These are phyloP conservation scores for Geophilus truncorum DNA, from an alignment of 2,888 invertebrate genomes.

Conservation along the genomic window DNA sequence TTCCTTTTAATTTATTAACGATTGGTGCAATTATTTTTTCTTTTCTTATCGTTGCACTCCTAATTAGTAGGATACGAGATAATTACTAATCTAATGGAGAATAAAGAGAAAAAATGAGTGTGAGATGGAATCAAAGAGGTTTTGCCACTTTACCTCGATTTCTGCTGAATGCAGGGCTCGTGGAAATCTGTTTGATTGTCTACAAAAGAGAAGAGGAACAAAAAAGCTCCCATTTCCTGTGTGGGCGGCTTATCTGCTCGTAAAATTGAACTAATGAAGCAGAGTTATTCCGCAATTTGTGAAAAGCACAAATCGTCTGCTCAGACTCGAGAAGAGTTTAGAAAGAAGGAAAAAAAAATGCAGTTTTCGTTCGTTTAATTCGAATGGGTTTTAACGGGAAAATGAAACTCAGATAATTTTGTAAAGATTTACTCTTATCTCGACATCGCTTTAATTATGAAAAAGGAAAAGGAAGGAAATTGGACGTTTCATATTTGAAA, in stretches of 20 bases:
- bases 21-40: background rate
- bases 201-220: background rate
- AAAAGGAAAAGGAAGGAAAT: background rate
- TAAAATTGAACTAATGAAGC: constrained; percentile 29
- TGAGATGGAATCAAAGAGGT: background rate
- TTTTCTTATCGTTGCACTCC: background rate
- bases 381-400: background rate
- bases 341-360: background rate
- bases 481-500: too few species aligned
- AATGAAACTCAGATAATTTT: background rate
- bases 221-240: constrained; percentile 9
- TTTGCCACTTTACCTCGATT: background rate
- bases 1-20: background rate
- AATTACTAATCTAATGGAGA: background rate
- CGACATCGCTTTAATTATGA: too few species aligned
- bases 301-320: background rate
- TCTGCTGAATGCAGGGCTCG: background rate
- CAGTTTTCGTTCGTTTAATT: background rate
- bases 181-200: background rate
- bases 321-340: background rate
- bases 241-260: constrained; percentile 18
- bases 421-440: too few species aligned
- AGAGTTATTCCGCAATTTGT: background rate
- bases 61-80: constrained; percentile 2
- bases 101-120: too few species aligned